Base-by-base conservation (phyloP, 2,113 vertebrate genomes). In the Ammodytes marinus region DNA sequence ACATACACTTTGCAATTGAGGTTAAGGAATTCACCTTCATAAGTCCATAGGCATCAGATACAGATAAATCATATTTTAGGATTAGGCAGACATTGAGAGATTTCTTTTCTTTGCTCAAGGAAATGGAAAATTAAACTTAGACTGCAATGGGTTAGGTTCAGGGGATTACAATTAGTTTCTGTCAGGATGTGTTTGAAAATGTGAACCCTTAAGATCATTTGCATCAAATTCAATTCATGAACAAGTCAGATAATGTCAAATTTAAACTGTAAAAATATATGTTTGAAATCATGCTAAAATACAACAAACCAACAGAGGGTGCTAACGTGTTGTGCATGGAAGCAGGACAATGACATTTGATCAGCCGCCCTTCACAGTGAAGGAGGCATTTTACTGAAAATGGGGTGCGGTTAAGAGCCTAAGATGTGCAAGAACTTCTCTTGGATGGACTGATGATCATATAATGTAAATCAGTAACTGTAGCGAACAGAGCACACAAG, bases 341-440 rank as follows among this genome's bases (percentile, higher is more conserved):
- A 73, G 60, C 52, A 40, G 69, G 58, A 72, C 64, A 43, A 76
- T 80, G 82, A 50, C 69, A 57, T 90, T 85, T 86, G 87, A 88
- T 81, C 84, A 84, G 67, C 60, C 6, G 61, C 63, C 75, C 82
- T 76, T 84, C 89, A 71, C 68, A 70, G 80, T 74, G 84, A 71
- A 85, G 86, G 81, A 88, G 86, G 81, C 81, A 69, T 92, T 91
- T 27, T 87, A 77, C 72, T 80, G 78, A 80, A 87, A 87, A 90
- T 60, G 42, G 80, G 90, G 89, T 71, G 88, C 50, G 89, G 84
- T 77, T 67, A 35, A 79, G 79, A 75, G 80, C 74, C 86, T 73
- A 61, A 74, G 85, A 86, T 67, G 61, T 77, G 78, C 50, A 52
- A 68, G 74, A 84, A 78, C 69, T 83, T 80, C 50, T 80, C n/a